A percentile compares a stretch with the other conserved stretches of the same genome.
These are phyloP conservation scores for Peromyscus nudipes DNA, from an alignment of 2,797 vertebrate species.

Conservation along the genomic window DNA sequence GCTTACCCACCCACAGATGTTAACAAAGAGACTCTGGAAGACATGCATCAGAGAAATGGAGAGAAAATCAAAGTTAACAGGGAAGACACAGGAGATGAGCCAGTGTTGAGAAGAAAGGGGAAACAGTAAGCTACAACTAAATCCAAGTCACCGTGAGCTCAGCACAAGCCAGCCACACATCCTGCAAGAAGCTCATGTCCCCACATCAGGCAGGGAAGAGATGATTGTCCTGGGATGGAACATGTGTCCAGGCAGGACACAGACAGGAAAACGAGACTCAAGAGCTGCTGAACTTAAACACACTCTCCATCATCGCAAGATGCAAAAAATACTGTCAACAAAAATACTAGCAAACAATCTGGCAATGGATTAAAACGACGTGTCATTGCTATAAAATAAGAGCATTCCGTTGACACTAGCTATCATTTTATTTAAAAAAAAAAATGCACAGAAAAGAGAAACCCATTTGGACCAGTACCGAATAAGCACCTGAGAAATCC, in stretches of 20 bases:
- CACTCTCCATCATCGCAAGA: neutral
- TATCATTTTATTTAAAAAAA: neutral
- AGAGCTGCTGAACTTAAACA: neutral
- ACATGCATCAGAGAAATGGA: neutral
- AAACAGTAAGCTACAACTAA: neutral
- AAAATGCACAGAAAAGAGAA: neutral
- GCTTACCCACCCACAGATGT: conserved; percentile 72
- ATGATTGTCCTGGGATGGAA: accelerated
- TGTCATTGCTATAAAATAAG: neutral
- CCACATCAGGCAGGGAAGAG: neutral
- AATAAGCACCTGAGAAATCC: neutral
- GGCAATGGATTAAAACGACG: accelerated
- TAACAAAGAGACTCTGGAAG: conserved; percentile 61
- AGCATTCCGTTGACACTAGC: neutral
- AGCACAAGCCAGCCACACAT: neutral
- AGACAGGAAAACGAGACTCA: accelerated
- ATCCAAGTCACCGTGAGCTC: neutral
- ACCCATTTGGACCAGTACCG: no score
- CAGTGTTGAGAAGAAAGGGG: neutral
- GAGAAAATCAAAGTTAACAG: neutral
- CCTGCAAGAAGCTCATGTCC: neutral
- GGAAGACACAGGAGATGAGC: neutral
- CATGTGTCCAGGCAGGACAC: neutral
- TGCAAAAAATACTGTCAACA: neutral
- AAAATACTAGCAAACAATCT: accelerated